Evolutionary conservation across 2,888 invertebrate genomes (phyloP), one percentile per base, ranked within the genome.

Genomic region (Nymphalis c-album): DNA sequence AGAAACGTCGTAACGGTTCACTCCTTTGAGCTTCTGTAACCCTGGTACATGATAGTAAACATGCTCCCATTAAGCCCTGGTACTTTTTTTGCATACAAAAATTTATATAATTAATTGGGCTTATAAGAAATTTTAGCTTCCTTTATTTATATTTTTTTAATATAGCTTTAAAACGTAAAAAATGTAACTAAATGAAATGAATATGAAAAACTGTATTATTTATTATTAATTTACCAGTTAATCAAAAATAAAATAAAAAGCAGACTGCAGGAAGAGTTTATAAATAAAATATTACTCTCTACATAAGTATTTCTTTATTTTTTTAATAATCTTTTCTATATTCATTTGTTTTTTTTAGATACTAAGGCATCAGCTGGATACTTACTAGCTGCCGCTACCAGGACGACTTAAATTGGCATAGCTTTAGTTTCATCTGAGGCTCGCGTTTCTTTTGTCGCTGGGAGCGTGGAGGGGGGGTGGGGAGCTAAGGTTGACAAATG

Each of bases 401-500:
- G 53, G 53, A 77, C 78, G 71, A 77, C 79, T 86, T 85, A 87
- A 85, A 88, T 87, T 83, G 84, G 83, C 85, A 83, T 80, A 82
- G 85, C 83, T 85, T 84, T 84, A 85, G 87, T 86, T 87, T 87
- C 86, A 82, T 81, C 83, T 80, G 80, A 81, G 83, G 82, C 85
- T 82, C 82, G 82, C 86, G 85, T 87, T 87, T 87, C 88, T 87
- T 89, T 87, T 85, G 86, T 84, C 82, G 81, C 74, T 53, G 75
- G 73, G 75, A 73, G 76, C 70, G 74, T 69, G 66, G 75, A 72
- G 76, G 70, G 73, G 73, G 71, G 75, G 71, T 72, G 76, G 81
- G 83, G 82, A 80, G 85, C 84, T 85, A 88, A 87, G 91, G 90
- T 91, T 93, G 92, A 93, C 91, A 92, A 92, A 93, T 92, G 93